Percentiles rank a stretch among this genome's conserved stretches.
phyloP scores from a whole-genome alignment of 2,797 vertebrate species.

The Rhodeus uyekii region DNA sequence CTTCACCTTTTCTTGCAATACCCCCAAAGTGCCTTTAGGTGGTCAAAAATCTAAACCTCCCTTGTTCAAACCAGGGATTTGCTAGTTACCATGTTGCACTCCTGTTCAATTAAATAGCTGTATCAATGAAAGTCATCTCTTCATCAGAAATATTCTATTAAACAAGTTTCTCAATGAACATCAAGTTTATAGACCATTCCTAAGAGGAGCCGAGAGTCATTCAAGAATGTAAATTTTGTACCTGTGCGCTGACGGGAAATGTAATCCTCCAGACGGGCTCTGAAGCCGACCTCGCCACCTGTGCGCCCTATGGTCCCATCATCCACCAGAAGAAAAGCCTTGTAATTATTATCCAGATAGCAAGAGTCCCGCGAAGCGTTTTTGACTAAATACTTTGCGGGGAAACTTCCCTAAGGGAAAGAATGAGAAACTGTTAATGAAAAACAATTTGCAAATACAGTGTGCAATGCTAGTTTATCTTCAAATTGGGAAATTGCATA shows the following conservation, averaged over 20 bases:
- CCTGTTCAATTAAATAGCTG: neutral
- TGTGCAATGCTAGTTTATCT: neutral
- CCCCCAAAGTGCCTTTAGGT: neutral
- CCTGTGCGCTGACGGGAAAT: slow-evolving; percentile 87
- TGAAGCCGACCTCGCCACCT: slow-evolving; percentile 80
- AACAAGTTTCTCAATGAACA: neutral
- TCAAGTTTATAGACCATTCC: neutral
- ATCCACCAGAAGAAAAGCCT: slow-evolving; percentile 88
- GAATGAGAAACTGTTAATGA: neutral
- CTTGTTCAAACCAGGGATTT: neutral
- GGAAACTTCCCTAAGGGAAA: slow-evolving; percentile 81
- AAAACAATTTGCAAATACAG: neutral
- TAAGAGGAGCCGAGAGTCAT: neutral
- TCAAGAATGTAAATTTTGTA: slow-evolving; percentile 43
- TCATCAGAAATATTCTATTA: neutral
- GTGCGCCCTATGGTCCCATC: slow-evolving; percentile 79
- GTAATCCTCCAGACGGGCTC: slow-evolving; percentile 81
- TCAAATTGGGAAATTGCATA: neutral
- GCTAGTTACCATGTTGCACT: neutral
- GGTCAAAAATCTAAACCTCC: neutral
- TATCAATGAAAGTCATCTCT: neutral
- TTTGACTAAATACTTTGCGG: slow-evolving; percentile 75
- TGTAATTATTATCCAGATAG: slow-evolving; percentile 86
- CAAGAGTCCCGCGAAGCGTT: slow-evolving; percentile 65
- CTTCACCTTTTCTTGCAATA: neutral